phyloP scores from a whole-genome alignment of 2,888 invertebrate genomes.

The Agrochola macilenta region DNA sequence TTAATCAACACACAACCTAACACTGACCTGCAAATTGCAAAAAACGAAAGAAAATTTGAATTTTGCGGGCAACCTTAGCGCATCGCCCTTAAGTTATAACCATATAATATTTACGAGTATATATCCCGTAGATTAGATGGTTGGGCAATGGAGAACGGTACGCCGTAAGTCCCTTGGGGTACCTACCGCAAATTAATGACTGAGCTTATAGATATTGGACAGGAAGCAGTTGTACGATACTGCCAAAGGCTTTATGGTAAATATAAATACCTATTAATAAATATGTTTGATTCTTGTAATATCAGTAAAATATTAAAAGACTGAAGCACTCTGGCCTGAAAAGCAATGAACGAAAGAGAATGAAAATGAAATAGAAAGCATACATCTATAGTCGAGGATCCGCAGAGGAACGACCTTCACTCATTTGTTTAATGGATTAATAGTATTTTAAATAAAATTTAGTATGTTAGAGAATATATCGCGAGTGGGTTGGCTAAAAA shows the following conservation, averaged over 20 bases:
- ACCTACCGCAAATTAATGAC: slow-evolving; percentile 12
- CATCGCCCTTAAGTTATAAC: slow-evolving; percentile 11
- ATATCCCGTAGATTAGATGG: slow-evolving; percentile 10
- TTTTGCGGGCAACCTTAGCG: too few species aligned
- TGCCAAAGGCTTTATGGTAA: neutral
- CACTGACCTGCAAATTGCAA: too few species aligned
- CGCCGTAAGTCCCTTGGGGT: slow-evolving; percentile 14
- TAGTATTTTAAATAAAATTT: too few species aligned
- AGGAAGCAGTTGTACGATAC: neutral
- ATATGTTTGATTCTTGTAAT: neutral
- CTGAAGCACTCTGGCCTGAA: neutral
- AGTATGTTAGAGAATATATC: too few species aligned
- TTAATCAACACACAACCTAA: too few species aligned
- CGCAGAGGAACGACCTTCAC: too few species aligned
- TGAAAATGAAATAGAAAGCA: neutral
- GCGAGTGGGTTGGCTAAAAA: too few species aligned
- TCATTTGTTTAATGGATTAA: too few species aligned
- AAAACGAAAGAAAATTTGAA: too few species aligned
- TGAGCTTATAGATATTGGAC: slow-evolving; percentile 22
- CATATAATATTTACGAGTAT: slow-evolving; percentile 23
- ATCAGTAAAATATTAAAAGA: too few species aligned
- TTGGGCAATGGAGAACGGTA: slow-evolving; percentile 43
- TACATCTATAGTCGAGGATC: neutral
- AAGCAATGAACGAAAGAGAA: neutral
- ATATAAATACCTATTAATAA: neutral